Base-by-base conservation (phyloP, 2,113 vertebrate species). In the Sakesphorus luctuosus region DNA sequence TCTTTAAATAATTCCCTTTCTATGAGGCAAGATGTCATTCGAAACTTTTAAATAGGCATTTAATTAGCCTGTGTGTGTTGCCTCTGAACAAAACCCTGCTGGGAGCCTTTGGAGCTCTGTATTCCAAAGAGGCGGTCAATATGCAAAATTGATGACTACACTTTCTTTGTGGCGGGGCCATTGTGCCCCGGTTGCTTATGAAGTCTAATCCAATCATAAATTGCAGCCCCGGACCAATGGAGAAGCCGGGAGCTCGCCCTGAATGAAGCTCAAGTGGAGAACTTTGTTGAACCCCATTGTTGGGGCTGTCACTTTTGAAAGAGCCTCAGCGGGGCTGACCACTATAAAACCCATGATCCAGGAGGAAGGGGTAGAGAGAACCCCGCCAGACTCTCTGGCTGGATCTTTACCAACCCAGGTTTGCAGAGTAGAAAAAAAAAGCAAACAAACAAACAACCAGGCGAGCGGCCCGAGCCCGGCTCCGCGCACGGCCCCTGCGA, bases 151-250 rank as follows among this genome's bases (percentile, higher is more conserved):
- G 98, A 99, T 99, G 98, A 98, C 98, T 96, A 97, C 96, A 97
- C 94, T 95, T 97, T 98, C 97, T 99, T 99, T 99, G 99, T 99
- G 96, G 94, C 93, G 92, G 62, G 94, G 94, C 98, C 98, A 98
- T 99, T 99, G 98, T 99, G 98, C 94, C 93, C 97, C 94, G 97
- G 98, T 98, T 98, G 98, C 98, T 99, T 98, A 99, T 99, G 98
- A 99, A 99, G 99, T 98, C 98, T 99, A 99, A 99, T 99, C 98
- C 99, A 99, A 99, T 99, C 99, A 99, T 99, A 99, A 99, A 99
- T 99, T 99, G 99, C 98, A 95, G 97, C 96, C 66, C 92, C 86
- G 98, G 95, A 97, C 99, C 99, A 99, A 99, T 99, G 98, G 97
- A 98, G 87, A 72, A 33, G 96, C 97, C 82, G 93, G 89, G 96